phyloP scores from a whole-genome alignment of 2,113 vertebrate genomes.

The Gopherus evgoodei region DNA sequence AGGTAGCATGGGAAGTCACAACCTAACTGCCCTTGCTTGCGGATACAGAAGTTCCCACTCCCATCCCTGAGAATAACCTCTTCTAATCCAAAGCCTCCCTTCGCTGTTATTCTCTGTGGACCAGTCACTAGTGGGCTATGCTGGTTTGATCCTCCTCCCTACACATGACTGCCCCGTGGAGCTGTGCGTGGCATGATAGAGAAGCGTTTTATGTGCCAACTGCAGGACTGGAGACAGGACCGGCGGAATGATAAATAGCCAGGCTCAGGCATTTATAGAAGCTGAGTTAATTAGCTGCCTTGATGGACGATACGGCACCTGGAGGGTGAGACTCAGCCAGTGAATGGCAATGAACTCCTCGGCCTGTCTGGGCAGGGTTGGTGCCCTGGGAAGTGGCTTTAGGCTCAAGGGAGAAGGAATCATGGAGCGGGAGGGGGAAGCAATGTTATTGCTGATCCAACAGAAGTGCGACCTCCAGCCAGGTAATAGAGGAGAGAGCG shows the following conservation, averaged over 20 bases:
- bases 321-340: neutral
- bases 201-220: neutral
- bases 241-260: neutral
- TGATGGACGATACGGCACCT: neutral
- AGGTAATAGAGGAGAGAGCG: neutral
- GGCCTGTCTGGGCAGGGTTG: neutral
- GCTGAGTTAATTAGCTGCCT: neutral
- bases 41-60: neutral
- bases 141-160: neutral
- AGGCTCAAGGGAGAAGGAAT: rapidly evolving
- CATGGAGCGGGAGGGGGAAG: neutral
- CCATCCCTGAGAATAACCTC: neutral
- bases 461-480: rapidly evolving
- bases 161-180: neutral
- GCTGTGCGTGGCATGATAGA: neutral
- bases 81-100: neutral
- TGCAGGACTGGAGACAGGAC: neutral
- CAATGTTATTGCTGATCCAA: neutral
- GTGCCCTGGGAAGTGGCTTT: rapidly evolving
- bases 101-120: neutral
- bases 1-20: neutral
- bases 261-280: neutral
- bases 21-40: neutral
- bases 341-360: neutral
- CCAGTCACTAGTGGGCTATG: neutral